Conservation (phyloP, 2,888 invertebrate species). For the Phyllotreta cruciferae region DNA sequence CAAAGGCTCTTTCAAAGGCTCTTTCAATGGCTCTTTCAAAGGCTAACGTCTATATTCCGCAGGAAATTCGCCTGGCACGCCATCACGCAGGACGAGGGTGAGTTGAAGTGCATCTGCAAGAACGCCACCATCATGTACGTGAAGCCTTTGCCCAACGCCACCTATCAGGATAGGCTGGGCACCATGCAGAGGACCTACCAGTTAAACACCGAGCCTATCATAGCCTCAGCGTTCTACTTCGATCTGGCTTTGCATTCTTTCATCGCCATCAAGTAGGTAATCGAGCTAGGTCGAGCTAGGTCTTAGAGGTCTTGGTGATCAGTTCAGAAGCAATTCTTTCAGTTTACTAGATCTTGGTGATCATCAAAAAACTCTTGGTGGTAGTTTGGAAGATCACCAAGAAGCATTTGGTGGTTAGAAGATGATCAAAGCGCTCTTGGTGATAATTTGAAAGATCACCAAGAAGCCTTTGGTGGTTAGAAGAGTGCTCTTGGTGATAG, state of each 20-base stretch:
- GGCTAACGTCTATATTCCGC: neutral
- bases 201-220: constrained; percentile 75
- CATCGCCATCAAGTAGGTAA: constrained; percentile 73
- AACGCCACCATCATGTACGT: constrained; percentile 80
- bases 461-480: too few species aligned
- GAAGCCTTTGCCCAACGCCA: constrained; percentile 73
- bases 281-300: too few species aligned
- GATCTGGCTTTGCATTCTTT: constrained; percentile 80
- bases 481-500: too few species aligned
- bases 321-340: too few species aligned
- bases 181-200: constrained; percentile 75
- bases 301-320: neutral
- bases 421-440: too few species aligned
- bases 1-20: too few species aligned
- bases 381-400: too few species aligned
- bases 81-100: constrained; percentile 78
- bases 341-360: too few species aligned
- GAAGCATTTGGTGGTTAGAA: too few species aligned
- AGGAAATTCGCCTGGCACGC: constrained; percentile 78
- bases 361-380: too few species aligned
- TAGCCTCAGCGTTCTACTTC: constrained; percentile 86
- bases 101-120: constrained; percentile 75
- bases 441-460: too few species aligned
- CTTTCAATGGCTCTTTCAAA: too few species aligned
- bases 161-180: constrained; percentile 74